phyloP scores from a whole-genome alignment of 1,140 invertebrate genomes.

The Maconellicoccus hirsutus region DNA sequence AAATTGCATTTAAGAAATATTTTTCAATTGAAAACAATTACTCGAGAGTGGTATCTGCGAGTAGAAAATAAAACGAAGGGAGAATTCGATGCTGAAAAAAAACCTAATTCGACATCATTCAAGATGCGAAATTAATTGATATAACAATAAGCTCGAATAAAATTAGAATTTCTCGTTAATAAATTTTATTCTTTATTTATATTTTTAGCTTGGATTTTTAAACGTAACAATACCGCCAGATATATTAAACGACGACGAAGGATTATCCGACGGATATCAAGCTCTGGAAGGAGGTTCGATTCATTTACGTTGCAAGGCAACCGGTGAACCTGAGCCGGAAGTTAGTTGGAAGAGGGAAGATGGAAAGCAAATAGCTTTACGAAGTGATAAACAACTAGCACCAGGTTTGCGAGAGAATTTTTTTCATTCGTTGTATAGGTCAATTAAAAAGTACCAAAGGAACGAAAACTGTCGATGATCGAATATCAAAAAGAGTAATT shows the following conservation, averaged over 20 bases:
- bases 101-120: too few relatives aligned
- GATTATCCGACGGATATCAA: conserved; percentile 51
- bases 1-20: too few relatives aligned
- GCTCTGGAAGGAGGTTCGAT: conserved; percentile 66
- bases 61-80: too few relatives aligned
- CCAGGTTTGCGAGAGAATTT: background rate
- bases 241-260: conserved; percentile 56
- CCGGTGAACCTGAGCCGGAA: conserved; percentile 68
- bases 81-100: too few relatives aligned
- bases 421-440: too few relatives aligned
- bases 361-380: conserved; percentile 59
- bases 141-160: too few relatives aligned
- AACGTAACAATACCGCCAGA: conserved; percentile 74
- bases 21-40: too few relatives aligned
- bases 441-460: too few relatives aligned
- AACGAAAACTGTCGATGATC: too few relatives aligned
- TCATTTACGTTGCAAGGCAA: conserved; percentile 52
- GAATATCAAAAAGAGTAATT: too few relatives aligned
- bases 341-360: conserved; percentile 80
- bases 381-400: conserved; percentile 26
- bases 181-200: background rate
- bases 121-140: background rate
- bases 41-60: too few relatives aligned
- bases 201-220: conserved; percentile 50
- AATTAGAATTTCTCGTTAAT: too few relatives aligned